phyloP scores from a whole-genome alignment of 2,888 invertebrate genomes.

The Acronicta leporina region DNA sequence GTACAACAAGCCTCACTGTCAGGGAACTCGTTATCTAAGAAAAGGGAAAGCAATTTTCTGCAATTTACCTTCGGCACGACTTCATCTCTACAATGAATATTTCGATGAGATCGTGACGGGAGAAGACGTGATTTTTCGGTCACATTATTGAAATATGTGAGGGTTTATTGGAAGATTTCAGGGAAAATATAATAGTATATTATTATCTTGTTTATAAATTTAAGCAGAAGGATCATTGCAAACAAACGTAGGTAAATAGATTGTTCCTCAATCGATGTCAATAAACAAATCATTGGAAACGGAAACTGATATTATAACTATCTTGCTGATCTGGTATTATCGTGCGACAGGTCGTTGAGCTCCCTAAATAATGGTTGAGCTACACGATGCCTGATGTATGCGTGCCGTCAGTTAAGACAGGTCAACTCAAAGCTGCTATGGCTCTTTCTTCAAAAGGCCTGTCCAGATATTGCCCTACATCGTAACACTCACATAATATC shows the following conservation, averaged over 20 bases:
- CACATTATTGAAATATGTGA: background rate
- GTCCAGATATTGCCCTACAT: no score
- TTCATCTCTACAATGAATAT: constrained; percentile 62
- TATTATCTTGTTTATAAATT: background rate
- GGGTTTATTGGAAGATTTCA: background rate
- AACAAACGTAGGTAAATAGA: background rate
- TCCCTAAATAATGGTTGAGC: no score
- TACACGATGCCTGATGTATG: no score
- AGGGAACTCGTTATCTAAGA: constrained; percentile 66
- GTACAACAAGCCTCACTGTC: constrained; percentile 56
- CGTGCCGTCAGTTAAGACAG: no score
- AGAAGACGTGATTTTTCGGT: constrained; percentile 30
- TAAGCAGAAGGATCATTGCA: background rate
- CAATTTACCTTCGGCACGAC: constrained; percentile 66
- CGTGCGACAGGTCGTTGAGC: no score
- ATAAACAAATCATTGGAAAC: background rate
- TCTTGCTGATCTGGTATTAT: no score
- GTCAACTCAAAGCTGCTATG: no score
- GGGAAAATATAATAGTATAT: background rate
- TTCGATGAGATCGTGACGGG: constrained; percentile 38
- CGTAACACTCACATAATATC: no score
- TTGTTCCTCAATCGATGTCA: background rate
- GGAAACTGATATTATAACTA: background rate
- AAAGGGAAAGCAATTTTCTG: constrained; percentile 71
- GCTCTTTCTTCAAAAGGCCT: no score